Evolutionary conservation across 2,888 invertebrate genomes (phyloP).

Genomic region (Campoplex nolae): DNA sequence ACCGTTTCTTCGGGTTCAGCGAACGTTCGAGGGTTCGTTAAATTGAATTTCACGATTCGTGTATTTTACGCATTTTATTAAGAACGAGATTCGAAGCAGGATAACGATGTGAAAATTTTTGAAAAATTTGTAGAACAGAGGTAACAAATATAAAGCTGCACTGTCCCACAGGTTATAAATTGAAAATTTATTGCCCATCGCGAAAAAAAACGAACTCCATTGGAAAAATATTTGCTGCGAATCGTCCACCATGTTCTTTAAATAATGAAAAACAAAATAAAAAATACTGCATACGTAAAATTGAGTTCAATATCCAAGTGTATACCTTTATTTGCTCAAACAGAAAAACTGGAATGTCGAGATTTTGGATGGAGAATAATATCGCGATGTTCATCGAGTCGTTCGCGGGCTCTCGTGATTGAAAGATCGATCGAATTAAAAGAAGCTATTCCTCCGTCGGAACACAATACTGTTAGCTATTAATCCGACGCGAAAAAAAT

Average conservation of each 20-base stretch:
- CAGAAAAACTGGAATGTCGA: conserved; percentile 17
- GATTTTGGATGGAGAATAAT: conserved; percentile 12
- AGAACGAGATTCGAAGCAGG: background rate
- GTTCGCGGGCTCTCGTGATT: background rate
- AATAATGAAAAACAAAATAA: conserved; percentile 27
- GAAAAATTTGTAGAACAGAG: background rate
- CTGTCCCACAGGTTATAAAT: too few species aligned
- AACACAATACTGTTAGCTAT: background rate
- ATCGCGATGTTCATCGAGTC: conserved; percentile 25
- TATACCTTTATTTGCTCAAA: conserved; percentile 47
- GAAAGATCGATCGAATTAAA: background rate
- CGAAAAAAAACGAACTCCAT: background rate
- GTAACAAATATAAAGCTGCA: too few species aligned
- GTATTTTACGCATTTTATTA: background rate
- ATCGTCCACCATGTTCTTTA: background rate
- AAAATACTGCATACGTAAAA: background rate
- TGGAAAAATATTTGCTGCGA: background rate
- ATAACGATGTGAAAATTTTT: background rate
- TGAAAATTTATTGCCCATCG: background rate
- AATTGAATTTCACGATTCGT: background rate
- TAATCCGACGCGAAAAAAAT: background rate
- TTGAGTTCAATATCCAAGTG: conserved; percentile 26
- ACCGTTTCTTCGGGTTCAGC: background rate
- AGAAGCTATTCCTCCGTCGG: too few species aligned
- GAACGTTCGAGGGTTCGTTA: background rate